These are phyloP conservation scores for Homarus gammarus DNA, from an alignment of 2,888 invertebrate species.

Conservation along the genomic window DNA sequence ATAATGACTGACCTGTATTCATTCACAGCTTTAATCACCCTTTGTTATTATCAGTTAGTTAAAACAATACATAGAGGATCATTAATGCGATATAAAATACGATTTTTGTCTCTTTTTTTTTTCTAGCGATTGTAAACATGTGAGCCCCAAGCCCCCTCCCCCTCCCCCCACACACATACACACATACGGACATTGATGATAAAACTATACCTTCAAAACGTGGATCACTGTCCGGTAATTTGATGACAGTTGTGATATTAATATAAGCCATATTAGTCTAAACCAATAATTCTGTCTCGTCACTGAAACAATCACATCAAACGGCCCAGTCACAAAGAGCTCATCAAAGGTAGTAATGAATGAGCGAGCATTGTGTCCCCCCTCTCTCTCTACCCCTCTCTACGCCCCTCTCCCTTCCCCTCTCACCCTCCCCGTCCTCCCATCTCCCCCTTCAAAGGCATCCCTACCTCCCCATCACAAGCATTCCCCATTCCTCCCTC, in stretches of 20 bases:
- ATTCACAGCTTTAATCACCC: too few species aligned
- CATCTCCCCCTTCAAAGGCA: neutral
- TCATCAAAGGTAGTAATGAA: slow-evolving; percentile 38
- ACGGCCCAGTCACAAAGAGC: neutral
- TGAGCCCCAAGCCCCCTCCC: too few species aligned
- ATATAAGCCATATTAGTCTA: neutral
- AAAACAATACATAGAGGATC: too few species aligned
- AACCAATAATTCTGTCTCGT: neutral
- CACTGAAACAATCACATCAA: slow-evolving; percentile 27
- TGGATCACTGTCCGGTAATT: neutral
- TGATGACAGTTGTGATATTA: neutral
- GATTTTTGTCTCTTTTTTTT: too few species aligned
- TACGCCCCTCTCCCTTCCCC: slow-evolving; percentile 1
- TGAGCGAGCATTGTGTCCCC: neutral
- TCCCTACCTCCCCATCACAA: too few species aligned
- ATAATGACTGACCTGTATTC: too few species aligned
- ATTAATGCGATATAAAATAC: too few species aligned
- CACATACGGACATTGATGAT: neutral
- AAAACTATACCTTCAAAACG: neutral
- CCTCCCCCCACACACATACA: too few species aligned
- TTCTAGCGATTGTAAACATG: too few species aligned
- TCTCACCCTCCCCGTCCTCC: neutral
- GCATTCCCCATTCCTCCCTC: neutral
- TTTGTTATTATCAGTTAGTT: too few species aligned
- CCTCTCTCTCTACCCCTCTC: neutral